Conservation (phyloP, 2,888 invertebrate species). For the Salpingus planirostris region DNA sequence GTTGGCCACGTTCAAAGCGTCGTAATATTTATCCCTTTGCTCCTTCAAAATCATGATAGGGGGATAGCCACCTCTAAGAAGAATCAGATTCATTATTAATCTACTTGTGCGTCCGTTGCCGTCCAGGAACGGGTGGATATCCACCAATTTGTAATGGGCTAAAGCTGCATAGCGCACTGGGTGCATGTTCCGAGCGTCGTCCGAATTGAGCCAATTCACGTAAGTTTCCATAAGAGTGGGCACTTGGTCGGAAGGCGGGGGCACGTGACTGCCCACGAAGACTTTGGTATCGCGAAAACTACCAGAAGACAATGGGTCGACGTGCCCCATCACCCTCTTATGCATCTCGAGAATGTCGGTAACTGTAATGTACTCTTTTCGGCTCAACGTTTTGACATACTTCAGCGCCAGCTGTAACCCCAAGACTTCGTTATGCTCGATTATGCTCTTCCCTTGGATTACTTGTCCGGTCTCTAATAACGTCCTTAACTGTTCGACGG, state of each 20-base stretch:
- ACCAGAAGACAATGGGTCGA: conserved; percentile 88
- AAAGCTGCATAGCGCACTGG: conserved; percentile 76
- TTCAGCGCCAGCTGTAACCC: conserved; percentile 92
- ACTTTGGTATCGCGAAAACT: conserved; percentile 78
- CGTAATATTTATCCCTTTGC: conserved; percentile 75
- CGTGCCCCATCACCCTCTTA: conserved; percentile 84
- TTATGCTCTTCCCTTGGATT: conserved; percentile 83
- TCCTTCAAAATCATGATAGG: conserved; percentile 91
- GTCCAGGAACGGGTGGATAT: conserved; percentile 94
- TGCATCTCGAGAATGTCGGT: conserved; percentile 90
- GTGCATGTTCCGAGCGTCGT: conserved; percentile 59
- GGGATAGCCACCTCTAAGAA: conserved; percentile 93
- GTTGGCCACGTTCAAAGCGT: conserved; percentile 83
- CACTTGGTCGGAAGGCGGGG: conserved; percentile 79
- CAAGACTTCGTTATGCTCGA: conserved; percentile 95
- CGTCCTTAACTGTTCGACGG: conserved; percentile 81
- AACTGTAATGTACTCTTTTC: conserved; percentile 68
- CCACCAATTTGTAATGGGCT: conserved; percentile 93
- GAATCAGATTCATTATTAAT: conserved; percentile 88
- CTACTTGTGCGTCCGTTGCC: conserved; percentile 95
- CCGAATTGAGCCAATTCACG: conserved; percentile 87
- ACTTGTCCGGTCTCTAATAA: conserved; percentile 85
- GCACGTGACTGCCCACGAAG: conserved; percentile 91
- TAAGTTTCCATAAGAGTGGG: conserved; percentile 77
- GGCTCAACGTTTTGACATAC: conserved; percentile 73